Evolutionary conservation across 2,113 vertebrate genomes (phyloP).

Genomic region (Etheostoma spectabile): DNA sequence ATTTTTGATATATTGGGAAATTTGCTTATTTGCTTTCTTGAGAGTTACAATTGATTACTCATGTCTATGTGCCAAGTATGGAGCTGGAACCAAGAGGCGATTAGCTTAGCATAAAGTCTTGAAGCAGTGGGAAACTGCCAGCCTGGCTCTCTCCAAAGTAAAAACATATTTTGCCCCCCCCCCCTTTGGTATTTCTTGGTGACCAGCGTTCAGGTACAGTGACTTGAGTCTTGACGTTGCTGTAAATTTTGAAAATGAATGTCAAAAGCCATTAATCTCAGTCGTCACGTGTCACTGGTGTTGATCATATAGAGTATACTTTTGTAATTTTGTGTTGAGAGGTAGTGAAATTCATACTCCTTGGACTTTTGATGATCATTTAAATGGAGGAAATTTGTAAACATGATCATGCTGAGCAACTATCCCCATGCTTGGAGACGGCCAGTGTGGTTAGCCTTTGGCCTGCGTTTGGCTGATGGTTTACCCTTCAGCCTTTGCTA

Average conservation of each 20-base stretch:
- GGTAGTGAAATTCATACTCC: slow-evolving; percentile 24
- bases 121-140: not conserved
- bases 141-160: not conserved
- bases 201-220: not conserved
- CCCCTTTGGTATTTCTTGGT: not conserved
- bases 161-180: not conserved
- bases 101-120: not conserved
- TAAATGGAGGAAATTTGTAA: slow-evolving; percentile 34
- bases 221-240: not conserved
- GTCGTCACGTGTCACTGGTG: not conserved
- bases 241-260: not conserved
- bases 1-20: not conserved
- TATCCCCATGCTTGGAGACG: not conserved
- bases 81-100: not conserved
- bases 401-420: slow-evolving; percentile 16
- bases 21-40: not conserved
- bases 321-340: slow-evolving; percentile 9
- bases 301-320: slow-evolving; percentile 9
- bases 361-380: slow-evolving; percentile 11
- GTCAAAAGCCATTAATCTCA: not conserved
- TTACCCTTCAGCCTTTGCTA: slow-evolving; percentile 40
- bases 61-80: not conserved
- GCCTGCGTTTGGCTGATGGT: slow-evolving; percentile 8
- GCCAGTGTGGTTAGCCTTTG: slow-evolving; percentile 31
- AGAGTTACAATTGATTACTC: not conserved